phyloP scores from a whole-genome alignment of 2,113 vertebrate genomes.

The Nymphicus hollandicus region DNA sequence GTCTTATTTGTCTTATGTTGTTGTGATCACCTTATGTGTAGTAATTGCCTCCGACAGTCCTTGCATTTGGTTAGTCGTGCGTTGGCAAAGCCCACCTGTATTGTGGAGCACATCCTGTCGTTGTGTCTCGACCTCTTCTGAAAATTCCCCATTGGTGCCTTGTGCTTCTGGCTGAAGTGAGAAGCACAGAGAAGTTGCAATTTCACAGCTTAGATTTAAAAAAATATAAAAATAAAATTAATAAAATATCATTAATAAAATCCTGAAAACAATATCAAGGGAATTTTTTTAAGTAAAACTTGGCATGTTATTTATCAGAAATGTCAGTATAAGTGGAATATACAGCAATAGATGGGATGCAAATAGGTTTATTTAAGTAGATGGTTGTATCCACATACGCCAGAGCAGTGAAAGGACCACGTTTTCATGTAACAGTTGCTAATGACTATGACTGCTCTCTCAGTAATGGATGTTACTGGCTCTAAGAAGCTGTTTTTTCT shows the following conservation, averaged over 20 bases:
- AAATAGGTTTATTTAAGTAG: not conserved
- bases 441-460: not conserved
- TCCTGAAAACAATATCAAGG: constrained; percentile 53
- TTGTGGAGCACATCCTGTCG: not conserved
- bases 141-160: not conserved
- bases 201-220: not conserved
- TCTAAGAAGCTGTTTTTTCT: constrained; percentile 43
- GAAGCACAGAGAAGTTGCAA: not conserved
- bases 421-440: not conserved
- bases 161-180: not conserved
- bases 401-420: not conserved
- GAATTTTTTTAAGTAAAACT: not conserved
- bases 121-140: not conserved
- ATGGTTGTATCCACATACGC: not conserved
- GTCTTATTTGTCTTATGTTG: not conserved
- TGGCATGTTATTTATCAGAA: constrained; percentile 14
- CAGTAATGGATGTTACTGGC: not conserved
- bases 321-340: not conserved
- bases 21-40: not conserved
- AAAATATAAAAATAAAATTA: not conserved
- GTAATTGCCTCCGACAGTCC: not conserved
- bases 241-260: not conserved
- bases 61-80: not conserved
- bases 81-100: fast-evolving
- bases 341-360: not conserved